These are phyloP conservation scores for Amniataba percoides DNA, from an alignment of 2,797 vertebrate genomes.

Conservation along the genomic window DNA sequence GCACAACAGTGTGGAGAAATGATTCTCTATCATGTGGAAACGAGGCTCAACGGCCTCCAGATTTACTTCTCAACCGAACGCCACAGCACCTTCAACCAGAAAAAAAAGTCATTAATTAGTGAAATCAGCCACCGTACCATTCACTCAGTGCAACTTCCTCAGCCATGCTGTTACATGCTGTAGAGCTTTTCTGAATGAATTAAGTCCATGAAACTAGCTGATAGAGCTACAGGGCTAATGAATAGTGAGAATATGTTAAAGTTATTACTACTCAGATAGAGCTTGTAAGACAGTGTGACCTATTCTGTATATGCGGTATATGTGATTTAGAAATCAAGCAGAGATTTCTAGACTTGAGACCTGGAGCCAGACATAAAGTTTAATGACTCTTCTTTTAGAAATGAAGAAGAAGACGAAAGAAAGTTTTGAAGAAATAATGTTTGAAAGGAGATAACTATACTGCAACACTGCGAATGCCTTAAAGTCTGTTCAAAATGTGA, in stretches of 20 bases:
- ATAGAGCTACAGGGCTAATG: slow-evolving; percentile 31
- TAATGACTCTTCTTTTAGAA: slow-evolving; percentile 3
- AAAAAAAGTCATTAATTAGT: slow-evolving; percentile 30
- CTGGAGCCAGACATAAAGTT: slow-evolving; percentile 11
- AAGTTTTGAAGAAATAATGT: slow-evolving; percentile 33
- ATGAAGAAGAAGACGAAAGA: background rate
- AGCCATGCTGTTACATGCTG: background rate
- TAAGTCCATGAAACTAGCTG: slow-evolving; percentile 36
- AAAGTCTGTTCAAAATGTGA: slow-evolving; percentile 1
- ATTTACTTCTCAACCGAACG: slow-evolving; percentile 33
- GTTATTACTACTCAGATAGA: slow-evolving; percentile 31
- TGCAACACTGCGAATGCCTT: background rate
- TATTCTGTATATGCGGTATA: background rate
- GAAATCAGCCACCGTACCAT: slow-evolving; percentile 25
- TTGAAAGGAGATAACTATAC: background rate
- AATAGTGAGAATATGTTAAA: slow-evolving; percentile 26
- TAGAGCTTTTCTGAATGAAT: slow-evolving; percentile 24
- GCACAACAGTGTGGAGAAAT: background rate
- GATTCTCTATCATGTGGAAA: slow-evolving; percentile 27
- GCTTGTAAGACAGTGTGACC: slow-evolving; percentile 12
- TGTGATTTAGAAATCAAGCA: slow-evolving; percentile 24
- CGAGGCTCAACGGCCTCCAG: slow-evolving; percentile 21
- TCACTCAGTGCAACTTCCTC: background rate
- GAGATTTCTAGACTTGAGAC: slow-evolving; percentile 19
- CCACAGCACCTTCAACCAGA: slow-evolving; percentile 31